Base-by-base conservation (phyloP, 2,888 invertebrate genomes). In the Alcis repandata region DNA sequence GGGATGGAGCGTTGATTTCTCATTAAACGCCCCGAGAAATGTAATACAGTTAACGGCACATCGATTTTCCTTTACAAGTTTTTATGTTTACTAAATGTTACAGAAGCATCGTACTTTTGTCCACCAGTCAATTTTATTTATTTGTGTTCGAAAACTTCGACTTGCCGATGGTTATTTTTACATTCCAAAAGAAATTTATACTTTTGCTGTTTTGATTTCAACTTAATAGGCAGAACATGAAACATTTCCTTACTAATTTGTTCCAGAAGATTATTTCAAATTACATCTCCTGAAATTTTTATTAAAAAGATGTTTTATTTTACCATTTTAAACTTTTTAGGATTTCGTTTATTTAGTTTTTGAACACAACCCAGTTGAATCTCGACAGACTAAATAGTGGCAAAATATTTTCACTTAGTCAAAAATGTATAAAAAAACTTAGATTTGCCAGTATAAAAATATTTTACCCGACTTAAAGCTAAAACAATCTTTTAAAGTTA, bases 1-100 rank as follows among this genome's bases (percentile, higher is more conserved):
- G 83, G 82, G 67, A 81, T 75, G 82, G 86, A 86, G 84, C 83
- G 84, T 81, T 76, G 80, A 74, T 79, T 73, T 76, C 76, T 77
- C 71, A 79, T 79, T 76, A 77, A 67, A 82, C 84, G 80, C 83
- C 79, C 84, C 81, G 79, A 80, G 81, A 79, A 83, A 80, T 77
- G 76, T 79, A 73, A 75, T 78, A 79, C 73, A 80, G 74, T 83
- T 86, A 88, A 80, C 80, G 80, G 82, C 79, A 86, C 91, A 91
- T 91, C 73, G 87, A 89, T 89, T 87, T 87, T 84, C 75, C 77
- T 82, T 83, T 79, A 83, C 83, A 82, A 87, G 80, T 85, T 87
- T 88, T 85, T 86, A 85, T 91, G 89, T 91, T 92, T 92, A 91
- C 65, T 86, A 88, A 82, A 81, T 76, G 84, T 85, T 85, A 79